These are phyloP conservation scores for Dyspetes luteomarginatus DNA, from an alignment of 2,888 invertebrate genomes.

Conservation along the genomic window DNA sequence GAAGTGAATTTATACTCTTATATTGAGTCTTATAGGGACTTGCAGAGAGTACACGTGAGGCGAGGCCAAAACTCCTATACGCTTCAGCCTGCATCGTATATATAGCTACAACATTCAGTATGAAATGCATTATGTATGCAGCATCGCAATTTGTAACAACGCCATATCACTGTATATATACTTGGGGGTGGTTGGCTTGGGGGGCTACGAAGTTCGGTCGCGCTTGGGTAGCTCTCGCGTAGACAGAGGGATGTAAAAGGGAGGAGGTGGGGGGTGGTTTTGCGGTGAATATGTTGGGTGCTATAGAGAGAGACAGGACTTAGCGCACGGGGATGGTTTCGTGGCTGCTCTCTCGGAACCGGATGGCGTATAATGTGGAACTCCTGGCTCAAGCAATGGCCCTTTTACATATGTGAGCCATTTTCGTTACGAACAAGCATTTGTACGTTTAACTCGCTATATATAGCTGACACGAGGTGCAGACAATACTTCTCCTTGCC, in stretches of 20 bases:
- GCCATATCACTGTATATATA: constrained; percentile 60
- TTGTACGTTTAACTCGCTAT: constrained; percentile 73
- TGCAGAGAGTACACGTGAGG: not conserved
- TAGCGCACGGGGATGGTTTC: constrained; percentile 50
- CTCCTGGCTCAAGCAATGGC: constrained; percentile 58
- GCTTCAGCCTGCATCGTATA: constrained; percentile 8
- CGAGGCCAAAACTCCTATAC: not conserved
- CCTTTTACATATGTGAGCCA: too few relatives aligned
- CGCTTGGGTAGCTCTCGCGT: constrained; percentile 44
- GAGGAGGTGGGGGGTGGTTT: constrained; percentile 31
- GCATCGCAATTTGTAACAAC: constrained; percentile 73
- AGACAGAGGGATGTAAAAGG: not conserved
- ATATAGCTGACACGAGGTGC: constrained; percentile 21
- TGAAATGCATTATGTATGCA: constrained; percentile 74
- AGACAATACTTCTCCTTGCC: too few relatives aligned
- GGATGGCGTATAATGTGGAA: constrained; percentile 59
- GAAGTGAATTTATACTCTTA: constrained; percentile 15
- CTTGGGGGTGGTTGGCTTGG: constrained; percentile 7
- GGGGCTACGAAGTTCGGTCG: constrained; percentile 24
- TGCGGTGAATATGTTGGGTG: too few relatives aligned
- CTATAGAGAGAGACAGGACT: too few relatives aligned
- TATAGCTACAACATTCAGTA: constrained; percentile 22
- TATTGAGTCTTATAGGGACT: constrained; percentile 5
- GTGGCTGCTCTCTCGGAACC: constrained; percentile 43
- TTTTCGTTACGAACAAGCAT: constrained; percentile 72